Evolutionary conservation across 1,140 invertebrate genomes (phyloP).

Genomic region (Heliothis virescens): DNA sequence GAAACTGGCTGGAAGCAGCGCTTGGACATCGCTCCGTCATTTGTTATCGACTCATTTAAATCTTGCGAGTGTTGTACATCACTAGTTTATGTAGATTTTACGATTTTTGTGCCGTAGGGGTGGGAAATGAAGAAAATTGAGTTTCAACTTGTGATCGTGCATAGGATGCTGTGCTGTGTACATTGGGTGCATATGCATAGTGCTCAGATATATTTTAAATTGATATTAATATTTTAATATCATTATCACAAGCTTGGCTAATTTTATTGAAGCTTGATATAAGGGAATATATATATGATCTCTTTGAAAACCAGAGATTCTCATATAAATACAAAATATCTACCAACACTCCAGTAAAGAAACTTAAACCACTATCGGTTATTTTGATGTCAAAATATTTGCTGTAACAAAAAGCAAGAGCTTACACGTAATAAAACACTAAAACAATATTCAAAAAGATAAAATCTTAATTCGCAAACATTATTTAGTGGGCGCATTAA

Average conservation of each 20-base stretch:
- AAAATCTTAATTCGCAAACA: slow-evolving; percentile 14
- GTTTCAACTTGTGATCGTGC: slow-evolving; percentile 3
- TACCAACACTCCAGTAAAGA: too few relatives aligned
- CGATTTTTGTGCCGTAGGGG: background rate
- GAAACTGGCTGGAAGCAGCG: slow-evolving; percentile 67
- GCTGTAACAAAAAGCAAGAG: background rate
- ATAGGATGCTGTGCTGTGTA: background rate
- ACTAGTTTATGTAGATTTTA: slow-evolving; percentile 49
- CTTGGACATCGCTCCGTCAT: slow-evolving; percentile 46
- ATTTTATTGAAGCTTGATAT: too few relatives aligned
- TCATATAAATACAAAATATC: too few relatives aligned
- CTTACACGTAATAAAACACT: background rate
- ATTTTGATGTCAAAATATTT: background rate
- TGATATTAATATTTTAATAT: slow-evolving; percentile 1
- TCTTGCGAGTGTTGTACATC: slow-evolving; percentile 52
- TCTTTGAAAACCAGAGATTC: too few relatives aligned
- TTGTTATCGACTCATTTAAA: slow-evolving; percentile 55
- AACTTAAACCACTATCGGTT: too few relatives aligned
- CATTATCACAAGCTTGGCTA: background rate
- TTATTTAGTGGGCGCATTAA: slow-evolving; percentile 28
- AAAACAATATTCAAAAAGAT: slow-evolving; percentile 7
- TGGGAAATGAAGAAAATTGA: slow-evolving; percentile 2
- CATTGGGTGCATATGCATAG: too few relatives aligned
- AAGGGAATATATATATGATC: too few relatives aligned
- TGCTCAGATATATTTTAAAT: too few relatives aligned